phyloP scores from a whole-genome alignment of 2,113 vertebrate genomes.

The human (Homo sapiens) region DNA sequence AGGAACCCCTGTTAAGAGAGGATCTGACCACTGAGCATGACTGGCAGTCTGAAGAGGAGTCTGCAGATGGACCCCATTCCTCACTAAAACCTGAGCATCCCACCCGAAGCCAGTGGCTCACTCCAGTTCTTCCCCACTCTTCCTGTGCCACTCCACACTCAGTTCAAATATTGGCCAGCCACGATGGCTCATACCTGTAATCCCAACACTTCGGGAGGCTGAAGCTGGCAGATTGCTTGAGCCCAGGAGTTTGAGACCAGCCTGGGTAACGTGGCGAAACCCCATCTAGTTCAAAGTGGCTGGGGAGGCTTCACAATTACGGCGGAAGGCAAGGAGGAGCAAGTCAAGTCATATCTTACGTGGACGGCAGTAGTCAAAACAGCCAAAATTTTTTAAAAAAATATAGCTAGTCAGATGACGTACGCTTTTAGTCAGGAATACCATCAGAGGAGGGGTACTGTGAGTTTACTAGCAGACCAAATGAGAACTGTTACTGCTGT shows the following conservation, averaged over 20 bases:
- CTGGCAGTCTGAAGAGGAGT: neutral
- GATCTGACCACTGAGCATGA: neutral
- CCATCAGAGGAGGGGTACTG: conserved; percentile 89
- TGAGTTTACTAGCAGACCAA: conserved; percentile 95
- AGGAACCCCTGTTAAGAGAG: neutral
- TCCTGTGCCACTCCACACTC: neutral
- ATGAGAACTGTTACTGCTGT: conserved; percentile 99
- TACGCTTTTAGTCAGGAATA: conserved; percentile 79
- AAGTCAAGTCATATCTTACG: no score
- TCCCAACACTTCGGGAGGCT: no score
- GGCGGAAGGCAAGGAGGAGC: no score
- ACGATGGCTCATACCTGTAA: no score
- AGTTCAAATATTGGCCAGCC: neutral
- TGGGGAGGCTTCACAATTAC: no score
- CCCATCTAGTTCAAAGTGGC: no score
- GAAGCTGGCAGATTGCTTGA: no score
- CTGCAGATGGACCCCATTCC: neutral
- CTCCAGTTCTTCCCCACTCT: neutral
- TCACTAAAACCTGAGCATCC: neutral
- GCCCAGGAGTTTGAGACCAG: no score
- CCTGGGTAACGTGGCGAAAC: no score
- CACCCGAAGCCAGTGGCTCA: neutral
- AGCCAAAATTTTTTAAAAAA: no score
- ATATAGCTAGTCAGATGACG: no score
- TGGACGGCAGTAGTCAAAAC: no score